Evolutionary conservation across 2,113 vertebrate genomes (phyloP).

Genomic region (Rhipidura dahli): DNA sequence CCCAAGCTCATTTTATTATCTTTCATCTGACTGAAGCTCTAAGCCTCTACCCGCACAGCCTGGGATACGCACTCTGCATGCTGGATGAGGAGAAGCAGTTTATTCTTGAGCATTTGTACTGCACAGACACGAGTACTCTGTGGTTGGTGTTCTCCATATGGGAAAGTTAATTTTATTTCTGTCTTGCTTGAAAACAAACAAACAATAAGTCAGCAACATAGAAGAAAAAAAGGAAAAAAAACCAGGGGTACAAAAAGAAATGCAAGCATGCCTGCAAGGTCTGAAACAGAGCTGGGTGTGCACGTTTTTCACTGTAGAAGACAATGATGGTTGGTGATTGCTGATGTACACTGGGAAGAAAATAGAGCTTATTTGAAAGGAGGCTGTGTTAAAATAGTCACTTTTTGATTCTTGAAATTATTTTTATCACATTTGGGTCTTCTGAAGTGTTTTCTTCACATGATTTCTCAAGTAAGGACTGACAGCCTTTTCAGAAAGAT

Average conservation of each 20-base stretch:
- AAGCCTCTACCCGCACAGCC: background rate
- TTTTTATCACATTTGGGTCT: slow-evolving; percentile 29
- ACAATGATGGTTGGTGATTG: background rate
- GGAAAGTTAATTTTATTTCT: slow-evolving; percentile 55
- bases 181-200: slow-evolving; percentile 61
- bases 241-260: background rate
- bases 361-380: background rate
- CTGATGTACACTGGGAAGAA: background rate
- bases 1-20: slow-evolving; percentile 38
- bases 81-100: slow-evolving; percentile 25
- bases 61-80: background rate
- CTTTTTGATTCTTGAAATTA: background rate
- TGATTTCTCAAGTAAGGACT: background rate
- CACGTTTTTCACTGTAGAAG: background rate
- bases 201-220: slow-evolving; percentile 29
- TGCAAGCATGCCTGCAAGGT: background rate
- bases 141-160: slow-evolving; percentile 57
- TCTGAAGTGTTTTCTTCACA: background rate
- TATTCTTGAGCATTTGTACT: background rate
- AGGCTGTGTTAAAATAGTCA: background rate
- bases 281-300: background rate
- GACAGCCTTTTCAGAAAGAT: background rate
- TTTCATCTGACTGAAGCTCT: slow-evolving; percentile 34
- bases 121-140: slow-evolving; percentile 19
- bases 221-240: background rate